These are phyloP conservation scores for Dascillus cervinus DNA, from an alignment of 2,888 invertebrate genomes.

Conservation along the genomic window DNA sequence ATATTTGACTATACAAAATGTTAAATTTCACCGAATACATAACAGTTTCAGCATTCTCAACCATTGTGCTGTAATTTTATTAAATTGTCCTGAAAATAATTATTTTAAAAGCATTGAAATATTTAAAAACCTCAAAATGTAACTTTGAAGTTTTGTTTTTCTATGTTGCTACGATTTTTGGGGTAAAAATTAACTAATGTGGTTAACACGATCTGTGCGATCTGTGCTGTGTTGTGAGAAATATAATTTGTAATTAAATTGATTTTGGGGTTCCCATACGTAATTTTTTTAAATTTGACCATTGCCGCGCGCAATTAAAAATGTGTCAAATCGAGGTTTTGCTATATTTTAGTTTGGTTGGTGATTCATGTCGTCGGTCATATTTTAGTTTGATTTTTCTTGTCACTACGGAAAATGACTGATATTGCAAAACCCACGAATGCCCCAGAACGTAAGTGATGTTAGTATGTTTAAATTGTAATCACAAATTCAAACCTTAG, in stretches of 20 bases:
- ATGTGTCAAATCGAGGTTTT: too few species aligned
- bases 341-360: too few species aligned
- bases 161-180: too few species aligned
- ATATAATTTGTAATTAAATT: too few species aligned
- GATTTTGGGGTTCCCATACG: too few species aligned
- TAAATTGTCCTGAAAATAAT: slow-evolving; percentile 4
- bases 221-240: too few species aligned
- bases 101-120: slow-evolving; percentile 3
- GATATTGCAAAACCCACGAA: slow-evolving; percentile 13
- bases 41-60: slow-evolving; percentile 29
- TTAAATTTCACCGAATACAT: slow-evolving; percentile 35
- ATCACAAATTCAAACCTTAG: slow-evolving; percentile 33
- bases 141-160: background rate
- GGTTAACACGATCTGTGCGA: too few species aligned
- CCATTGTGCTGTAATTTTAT: slow-evolving; percentile 18
- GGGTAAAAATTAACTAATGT: too few species aligned
- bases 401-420: slow-evolving; percentile 7
- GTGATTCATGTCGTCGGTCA: too few species aligned
- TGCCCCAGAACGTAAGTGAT: slow-evolving; percentile 21
- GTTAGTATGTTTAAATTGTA: background rate
- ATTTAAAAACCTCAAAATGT: slow-evolving; percentile 1
- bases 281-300: too few species aligned
- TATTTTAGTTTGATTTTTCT: too few species aligned
- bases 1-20: background rate
- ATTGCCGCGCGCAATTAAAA: too few species aligned